phyloP scores from a whole-genome alignment of 2,113 vertebrate genomes.

The Halichoerus grypus region DNA sequence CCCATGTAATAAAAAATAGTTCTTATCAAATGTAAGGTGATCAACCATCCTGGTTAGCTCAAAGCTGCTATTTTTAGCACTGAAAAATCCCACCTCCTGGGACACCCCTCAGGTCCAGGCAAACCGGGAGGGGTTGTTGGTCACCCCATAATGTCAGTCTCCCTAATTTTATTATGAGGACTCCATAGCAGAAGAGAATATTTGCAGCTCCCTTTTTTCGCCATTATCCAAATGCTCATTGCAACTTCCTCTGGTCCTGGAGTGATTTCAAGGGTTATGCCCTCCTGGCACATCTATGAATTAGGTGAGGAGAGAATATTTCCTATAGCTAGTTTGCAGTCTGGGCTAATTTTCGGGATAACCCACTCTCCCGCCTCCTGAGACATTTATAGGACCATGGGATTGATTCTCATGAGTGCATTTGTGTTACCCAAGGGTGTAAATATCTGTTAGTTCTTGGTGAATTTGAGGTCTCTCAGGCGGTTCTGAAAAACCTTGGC shows the following conservation, averaged over 20 bases:
- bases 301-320: conserved; percentile 46
- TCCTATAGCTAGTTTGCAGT: neutral
- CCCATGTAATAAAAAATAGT: neutral
- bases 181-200: neutral
- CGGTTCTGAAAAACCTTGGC: neutral
- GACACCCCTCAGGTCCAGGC: neutral
- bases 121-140: neutral
- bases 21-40: neutral
- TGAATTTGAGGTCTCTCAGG: conserved; percentile 2
- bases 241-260: neutral
- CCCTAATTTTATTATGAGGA: neutral
- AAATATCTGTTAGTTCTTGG: neutral
- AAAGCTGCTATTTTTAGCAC: neutral
- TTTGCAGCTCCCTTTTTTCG: neutral
- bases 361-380: neutral
- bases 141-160: neutral
- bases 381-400: neutral
- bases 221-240: neutral
- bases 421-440: conserved; percentile 10
- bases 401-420: neutral
- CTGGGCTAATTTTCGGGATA: conserved; percentile 47
- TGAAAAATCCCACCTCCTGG: neutral
- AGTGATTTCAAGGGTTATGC: neutral
- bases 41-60: neutral
- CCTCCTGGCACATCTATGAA: neutral